Percentiles rank a stretch among this genome's conserved stretches.
Conservation (phyloP, 2,113 vertebrate genomes). For the Rutilus rutilus region DNA sequence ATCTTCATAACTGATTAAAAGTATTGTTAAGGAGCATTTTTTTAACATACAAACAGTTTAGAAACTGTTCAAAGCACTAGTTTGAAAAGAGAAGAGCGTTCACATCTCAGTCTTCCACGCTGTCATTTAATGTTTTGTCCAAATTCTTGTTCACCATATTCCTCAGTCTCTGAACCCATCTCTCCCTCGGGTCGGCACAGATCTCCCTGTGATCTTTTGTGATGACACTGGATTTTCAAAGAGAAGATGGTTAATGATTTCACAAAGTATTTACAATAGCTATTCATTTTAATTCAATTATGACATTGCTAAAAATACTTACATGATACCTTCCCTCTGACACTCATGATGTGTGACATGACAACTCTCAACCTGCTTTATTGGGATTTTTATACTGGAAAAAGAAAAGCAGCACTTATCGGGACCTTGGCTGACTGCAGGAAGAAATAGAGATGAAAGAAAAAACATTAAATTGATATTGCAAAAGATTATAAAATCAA, state of each 20-base stretch:
- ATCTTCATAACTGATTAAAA: neutral
- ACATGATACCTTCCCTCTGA: neutral
- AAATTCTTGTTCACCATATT: neutral
- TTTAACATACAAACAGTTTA: neutral
- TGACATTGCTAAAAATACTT: neutral
- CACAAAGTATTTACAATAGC: neutral
- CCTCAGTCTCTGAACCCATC: slow-evolving; percentile 31
- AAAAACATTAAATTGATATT: too few species aligned
- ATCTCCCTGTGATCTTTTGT: neutral
- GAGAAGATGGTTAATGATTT: neutral
- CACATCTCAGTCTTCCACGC: neutral
- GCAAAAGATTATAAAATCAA: neutral
- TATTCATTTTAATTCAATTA: neutral
- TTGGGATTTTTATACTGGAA: slow-evolving; percentile 7
- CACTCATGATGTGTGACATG: slow-evolving; percentile 21
- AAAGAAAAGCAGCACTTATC: slow-evolving; percentile 47
- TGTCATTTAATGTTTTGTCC: too few species aligned
- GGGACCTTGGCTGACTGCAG: slow-evolving; percentile 36
- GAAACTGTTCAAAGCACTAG: neutral
- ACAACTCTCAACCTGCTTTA: neutral
- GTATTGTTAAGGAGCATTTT: neutral
- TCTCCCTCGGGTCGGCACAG: slow-evolving; percentile 1
- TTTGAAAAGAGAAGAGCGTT: neutral
- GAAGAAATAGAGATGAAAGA: neutral
- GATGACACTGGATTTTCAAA: slow-evolving; percentile 19